phyloP scores from a whole-genome alignment of 2,797 vertebrate species.

The Halcyon leucocephala region DNA sequence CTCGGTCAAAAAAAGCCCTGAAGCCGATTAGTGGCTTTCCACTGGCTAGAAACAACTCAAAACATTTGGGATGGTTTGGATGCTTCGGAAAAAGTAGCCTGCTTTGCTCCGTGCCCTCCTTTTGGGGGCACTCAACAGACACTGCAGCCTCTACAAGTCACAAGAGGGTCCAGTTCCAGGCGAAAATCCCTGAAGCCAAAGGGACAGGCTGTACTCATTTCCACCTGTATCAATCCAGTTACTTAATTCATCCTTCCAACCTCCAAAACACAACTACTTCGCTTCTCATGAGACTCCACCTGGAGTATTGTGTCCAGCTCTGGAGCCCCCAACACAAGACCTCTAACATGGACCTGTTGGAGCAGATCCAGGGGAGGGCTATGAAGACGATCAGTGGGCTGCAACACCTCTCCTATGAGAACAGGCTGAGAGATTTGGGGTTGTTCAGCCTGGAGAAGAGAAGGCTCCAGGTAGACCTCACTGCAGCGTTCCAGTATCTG shows the following conservation, averaged over 20 bases:
- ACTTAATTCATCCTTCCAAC: neutral
- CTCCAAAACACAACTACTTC: neutral
- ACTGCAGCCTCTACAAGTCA: neutral
- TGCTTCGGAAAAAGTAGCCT: neutral
- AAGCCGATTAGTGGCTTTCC: conserved; percentile 85
- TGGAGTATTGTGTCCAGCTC: no score
- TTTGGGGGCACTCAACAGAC: neutral
- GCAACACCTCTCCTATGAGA: no score
- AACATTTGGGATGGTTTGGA: neutral
- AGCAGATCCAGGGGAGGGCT: no score
- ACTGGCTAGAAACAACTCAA: neutral
- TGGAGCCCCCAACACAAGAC: no score
- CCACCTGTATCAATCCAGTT: neutral
- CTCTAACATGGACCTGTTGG: no score
- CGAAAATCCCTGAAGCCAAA: neutral
- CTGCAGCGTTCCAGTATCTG: no score
- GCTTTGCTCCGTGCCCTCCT: neutral
- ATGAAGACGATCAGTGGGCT: no score
- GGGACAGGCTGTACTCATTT: neutral
- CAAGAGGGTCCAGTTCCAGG: neutral
- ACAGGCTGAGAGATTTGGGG: no score
- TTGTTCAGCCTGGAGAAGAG: no score
- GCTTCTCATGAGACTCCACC: no score
- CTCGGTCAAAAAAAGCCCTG: conserved; percentile 71
- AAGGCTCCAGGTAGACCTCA: no score